phyloP scores from a whole-genome alignment of 2,888 invertebrate species.

The Drosophila niveifrons region DNA sequence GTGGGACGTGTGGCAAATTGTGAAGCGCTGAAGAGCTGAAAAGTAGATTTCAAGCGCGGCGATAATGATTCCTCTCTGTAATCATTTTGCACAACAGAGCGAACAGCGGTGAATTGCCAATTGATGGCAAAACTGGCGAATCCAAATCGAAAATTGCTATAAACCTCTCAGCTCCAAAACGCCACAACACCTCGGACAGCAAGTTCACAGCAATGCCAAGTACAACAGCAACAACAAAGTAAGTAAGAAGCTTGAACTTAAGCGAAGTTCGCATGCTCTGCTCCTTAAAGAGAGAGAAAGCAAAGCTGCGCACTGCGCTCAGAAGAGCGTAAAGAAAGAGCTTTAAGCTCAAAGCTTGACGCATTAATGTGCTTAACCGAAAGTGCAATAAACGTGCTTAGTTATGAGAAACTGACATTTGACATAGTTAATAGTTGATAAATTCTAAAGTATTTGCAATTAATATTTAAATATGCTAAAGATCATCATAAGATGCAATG shows the following conservation, averaged over 20 bases:
- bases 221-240: slow-evolving; percentile 13
- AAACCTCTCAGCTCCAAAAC: slow-evolving; percentile 18
- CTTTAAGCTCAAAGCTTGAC: no score
- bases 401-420: no score
- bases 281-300: not conserved
- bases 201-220: slow-evolving; percentile 50
- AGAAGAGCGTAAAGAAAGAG: no score
- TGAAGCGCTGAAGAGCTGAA: slow-evolving; percentile 54
- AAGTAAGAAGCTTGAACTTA: not conserved
- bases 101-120: not conserved
- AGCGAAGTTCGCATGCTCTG: slow-evolving; percentile 33
- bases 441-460: no score
- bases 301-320: no score
- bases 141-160: slow-evolving; percentile 64
- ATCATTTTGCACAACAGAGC: slow-evolving; percentile 43
- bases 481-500: no score
- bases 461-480: no score
- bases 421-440: no score
- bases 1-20: slow-evolving; percentile 65
- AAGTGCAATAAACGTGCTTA: no score
- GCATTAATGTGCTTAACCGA: no score
- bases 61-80: slow-evolving; percentile 61
- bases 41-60: slow-evolving; percentile 58
- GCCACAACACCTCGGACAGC: slow-evolving; percentile 26
- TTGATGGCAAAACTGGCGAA: slow-evolving; percentile 34